Evolutionary conservation across 2,797 vertebrate genomes (phyloP), one percentile per base, ranked within the genome.

Genomic region (Sphenopsis melanotis): DNA sequence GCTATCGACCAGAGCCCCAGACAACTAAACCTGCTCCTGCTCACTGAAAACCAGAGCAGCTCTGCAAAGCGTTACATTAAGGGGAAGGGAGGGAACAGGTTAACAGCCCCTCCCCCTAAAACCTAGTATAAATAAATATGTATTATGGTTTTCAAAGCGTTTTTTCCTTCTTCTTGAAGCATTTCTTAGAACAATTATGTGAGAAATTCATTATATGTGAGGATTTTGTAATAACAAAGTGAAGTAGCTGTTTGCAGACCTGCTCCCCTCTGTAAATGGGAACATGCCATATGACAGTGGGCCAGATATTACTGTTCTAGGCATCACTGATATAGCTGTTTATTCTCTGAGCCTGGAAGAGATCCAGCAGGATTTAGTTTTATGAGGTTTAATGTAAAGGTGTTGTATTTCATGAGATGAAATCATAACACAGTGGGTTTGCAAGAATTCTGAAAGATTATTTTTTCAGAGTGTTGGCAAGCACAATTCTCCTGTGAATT

Each of bases 331-430:
- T 97, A 96, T 96, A 97, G 96, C 97, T 97, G 97, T 97, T 98
- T 97, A 97, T 97, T 98, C 96, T 97, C 96, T 5, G 71, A 97
- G 84, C 81, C 93, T 98, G 98, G 97, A 97, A 95, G 93, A 96
- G 74, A 90, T 97, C 97, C 97, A 97, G 95, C 85, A 96, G 97
- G 97, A 97, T 97, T 98, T 97, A 96, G 91, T 97, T 98, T 98
- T 98, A 98, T 98, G 98, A 97, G 96, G 97, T 97, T 98, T 98
- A 98, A 98, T 98, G 97, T 97, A 98, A 98, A 98, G 97, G 98
- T 98, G 97, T 98, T 98, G 94, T 98, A 98, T 98, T 98, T 98
- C 98, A 98, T 98, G 96, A 97, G 98, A 98, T 98, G 98, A 98
- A 98, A 98, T 98, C 98, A 98, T 98, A 98, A 98, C 97, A 98